Base-by-base conservation (phyloP, 1,140 invertebrate species). In the Pogonomyrmex californicus region DNA sequence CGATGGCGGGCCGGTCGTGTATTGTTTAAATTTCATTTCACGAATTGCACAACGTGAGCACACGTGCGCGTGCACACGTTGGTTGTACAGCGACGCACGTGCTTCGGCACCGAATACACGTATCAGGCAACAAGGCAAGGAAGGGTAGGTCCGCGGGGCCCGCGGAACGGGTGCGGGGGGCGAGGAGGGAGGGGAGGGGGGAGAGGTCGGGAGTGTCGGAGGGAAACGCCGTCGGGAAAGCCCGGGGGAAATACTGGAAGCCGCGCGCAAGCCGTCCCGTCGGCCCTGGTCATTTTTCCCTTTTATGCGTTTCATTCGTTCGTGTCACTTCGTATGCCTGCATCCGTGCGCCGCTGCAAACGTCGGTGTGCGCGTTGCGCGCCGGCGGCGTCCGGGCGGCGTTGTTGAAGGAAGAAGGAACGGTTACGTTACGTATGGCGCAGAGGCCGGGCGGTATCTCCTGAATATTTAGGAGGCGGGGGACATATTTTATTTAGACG, bases 241-340 rank as follows among this genome's bases (percentile, higher is more conserved):
- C 93, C 88, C 93, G 81, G 70, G 93, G 94, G 93, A 94, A 94
- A 94, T 94, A 94, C 92, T 56, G 77, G 70, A 78, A 88, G 85
- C 86, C 73, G 47, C 65, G 82, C 90, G 86, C 88, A 77, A 88
- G 87, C 79, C 89, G 89, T 91, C 91, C 91, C 92, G 85, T 63
- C 63, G 93, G 76, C 90, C 68, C 87, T 90, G 92, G 92, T 94
- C 93, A 94, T 94, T 94, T 94, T 94, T 94, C 93, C 93, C 90
- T 92, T 94, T 94, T 94, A 94, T 93, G 92, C 92, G 87, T 93
- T 92, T 91, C 92, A 93, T 94, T 93, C 92, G 93, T 94, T 94
- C 91, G 90, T 86, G 93, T 94, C 93, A 92, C 89, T 92, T 87
- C 85, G 33, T 85, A 79, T 85, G 87, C 88, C 82, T 87, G 85